These are phyloP conservation scores for Nanger granti DNA, from an alignment of 2,113 vertebrate species.

Conservation along the genomic window DNA sequence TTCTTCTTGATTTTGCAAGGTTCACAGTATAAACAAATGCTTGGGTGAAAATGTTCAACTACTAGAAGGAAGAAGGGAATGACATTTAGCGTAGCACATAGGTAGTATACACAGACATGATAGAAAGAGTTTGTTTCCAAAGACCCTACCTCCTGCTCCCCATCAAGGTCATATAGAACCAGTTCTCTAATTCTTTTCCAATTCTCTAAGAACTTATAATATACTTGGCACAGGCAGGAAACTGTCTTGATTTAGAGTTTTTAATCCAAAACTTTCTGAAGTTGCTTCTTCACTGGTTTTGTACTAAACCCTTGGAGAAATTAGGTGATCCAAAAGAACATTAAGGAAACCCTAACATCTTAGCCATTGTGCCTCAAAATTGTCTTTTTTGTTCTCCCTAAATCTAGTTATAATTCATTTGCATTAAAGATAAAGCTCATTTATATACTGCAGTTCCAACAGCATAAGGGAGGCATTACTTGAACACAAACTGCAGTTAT, in stretches of 20 bases:
- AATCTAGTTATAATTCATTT: neutral
- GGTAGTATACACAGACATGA: too few species aligned
- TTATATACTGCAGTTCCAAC: neutral
- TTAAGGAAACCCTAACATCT: neutral
- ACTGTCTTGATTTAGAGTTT: neutral
- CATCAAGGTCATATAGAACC: neutral
- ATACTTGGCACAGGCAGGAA: neutral
- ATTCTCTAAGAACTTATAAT: neutral
- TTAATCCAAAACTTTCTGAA: neutral
- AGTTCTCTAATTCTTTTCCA: neutral
- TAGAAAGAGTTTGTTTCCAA: neutral
- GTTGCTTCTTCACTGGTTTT: neutral
- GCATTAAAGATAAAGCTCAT: neutral
- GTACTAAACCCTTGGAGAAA: neutral
- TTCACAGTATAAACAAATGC: neutral
- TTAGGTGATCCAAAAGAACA: neutral
- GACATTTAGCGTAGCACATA: neutral
- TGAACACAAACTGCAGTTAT: neutral
- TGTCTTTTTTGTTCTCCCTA: neutral
- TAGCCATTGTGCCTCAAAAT: neutral
- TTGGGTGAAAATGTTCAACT: neutral
- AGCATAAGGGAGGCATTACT: neutral
- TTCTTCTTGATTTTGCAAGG: neutral
- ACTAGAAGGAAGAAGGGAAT: neutral
- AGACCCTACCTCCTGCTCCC: rapidly evolving